phyloP scores from a whole-genome alignment of 30 jellyfish, hydroid and myxozoan species.

The Pseudorhiza aurosa region DNA sequence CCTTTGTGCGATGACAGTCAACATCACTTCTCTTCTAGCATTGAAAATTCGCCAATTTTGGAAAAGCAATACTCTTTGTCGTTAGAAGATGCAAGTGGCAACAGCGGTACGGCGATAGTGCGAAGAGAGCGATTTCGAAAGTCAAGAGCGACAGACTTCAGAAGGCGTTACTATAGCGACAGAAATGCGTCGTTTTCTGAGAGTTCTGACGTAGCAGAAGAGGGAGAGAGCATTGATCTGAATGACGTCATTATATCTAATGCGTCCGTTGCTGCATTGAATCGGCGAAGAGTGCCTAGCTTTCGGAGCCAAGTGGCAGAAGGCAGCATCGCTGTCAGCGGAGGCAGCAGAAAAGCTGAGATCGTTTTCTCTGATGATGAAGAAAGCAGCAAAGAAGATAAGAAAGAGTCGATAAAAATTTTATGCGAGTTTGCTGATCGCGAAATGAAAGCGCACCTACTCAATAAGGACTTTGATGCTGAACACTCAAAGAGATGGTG shows the following conservation, averaged over 20 bases:
- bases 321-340: too few species aligned
- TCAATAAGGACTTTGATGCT: slow-evolving; percentile 55
- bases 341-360: neutral
- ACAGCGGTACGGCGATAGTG: neutral
- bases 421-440: slow-evolving; percentile 11
- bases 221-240: slow-evolving; percentile 12
- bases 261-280: slow-evolving; percentile 28
- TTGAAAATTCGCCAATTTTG: slow-evolving; percentile 15
- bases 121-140: slow-evolving; percentile 39
- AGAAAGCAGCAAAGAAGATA: neutral
- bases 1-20: neutral
- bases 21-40: neutral
- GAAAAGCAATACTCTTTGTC: neutral
- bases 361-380: neutral
- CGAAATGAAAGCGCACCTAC: slow-evolving; percentile 21
- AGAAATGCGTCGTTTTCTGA: slow-evolving; percentile 22
- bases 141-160: slow-evolving; percentile 23
- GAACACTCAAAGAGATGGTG: slow-evolving; percentile 50
- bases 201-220: slow-evolving; percentile 42
- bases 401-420: neutral
- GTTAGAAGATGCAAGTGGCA: slow-evolving; percentile 16
- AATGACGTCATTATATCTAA: slow-evolving; percentile 17
- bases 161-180: neutral
- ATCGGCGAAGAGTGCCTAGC: slow-evolving; percentile 15
- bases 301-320: neutral